Percentiles rank a stretch among this genome's conserved stretches.
These are phyloP conservation scores for Diorhabda sublineata DNA, from an alignment of 1,140 invertebrate genomes.

Conservation along the genomic window DNA sequence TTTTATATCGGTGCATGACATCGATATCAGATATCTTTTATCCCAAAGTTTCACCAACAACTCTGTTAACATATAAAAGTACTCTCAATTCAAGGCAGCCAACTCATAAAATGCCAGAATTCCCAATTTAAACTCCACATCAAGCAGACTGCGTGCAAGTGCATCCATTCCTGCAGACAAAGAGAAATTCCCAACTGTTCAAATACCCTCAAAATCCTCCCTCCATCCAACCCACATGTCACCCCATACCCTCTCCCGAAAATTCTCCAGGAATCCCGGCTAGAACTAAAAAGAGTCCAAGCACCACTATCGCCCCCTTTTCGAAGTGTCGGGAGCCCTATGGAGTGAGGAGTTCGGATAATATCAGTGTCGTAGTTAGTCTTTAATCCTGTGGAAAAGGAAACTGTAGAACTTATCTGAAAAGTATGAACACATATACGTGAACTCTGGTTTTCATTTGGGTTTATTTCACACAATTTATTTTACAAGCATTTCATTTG, in stretches of 20 bases:
- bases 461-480: too few relatives aligned
- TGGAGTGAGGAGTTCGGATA: neutral
- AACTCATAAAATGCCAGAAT: slow-evolving; percentile 1
- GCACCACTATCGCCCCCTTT: slow-evolving; percentile 5
- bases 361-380: neutral
- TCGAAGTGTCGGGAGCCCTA: neutral
- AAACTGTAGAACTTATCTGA: too few relatives aligned
- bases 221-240: neutral
- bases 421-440: too few relatives aligned
- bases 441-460: too few relatives aligned
- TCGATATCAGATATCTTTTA: too few relatives aligned
- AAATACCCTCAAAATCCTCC: neutral
- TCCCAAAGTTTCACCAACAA: neutral
- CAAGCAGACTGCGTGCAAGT: slow-evolving; percentile 1
- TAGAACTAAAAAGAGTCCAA: slow-evolving; percentile 7
- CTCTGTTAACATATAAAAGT: slow-evolving; percentile 2
- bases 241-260: neutral
- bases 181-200: slow-evolving; percentile 1
- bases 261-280: slow-evolving; percentile 8
- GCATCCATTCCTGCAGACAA: slow-evolving; percentile 1
- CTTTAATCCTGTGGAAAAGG: neutral
- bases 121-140: neutral
- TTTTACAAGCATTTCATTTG: too few relatives aligned
- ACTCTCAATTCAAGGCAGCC: slow-evolving; percentile 1
- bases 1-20: too few relatives aligned